phyloP scores from a whole-genome alignment of 2,113 vertebrate genomes.

The Electrona antarctica region DNA sequence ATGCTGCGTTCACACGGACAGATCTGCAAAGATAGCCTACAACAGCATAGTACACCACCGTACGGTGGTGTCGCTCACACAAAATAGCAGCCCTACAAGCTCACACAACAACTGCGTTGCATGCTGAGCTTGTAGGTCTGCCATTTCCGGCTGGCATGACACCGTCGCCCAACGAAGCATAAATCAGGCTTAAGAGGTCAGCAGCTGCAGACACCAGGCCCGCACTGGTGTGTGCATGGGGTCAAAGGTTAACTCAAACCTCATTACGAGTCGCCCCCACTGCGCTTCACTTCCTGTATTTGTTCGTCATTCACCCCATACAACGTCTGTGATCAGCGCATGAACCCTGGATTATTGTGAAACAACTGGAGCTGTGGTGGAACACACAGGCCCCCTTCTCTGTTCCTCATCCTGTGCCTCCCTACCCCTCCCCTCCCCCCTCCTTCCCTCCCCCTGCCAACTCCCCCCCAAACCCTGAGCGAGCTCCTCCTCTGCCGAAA shows the following conservation, averaged over 20 bases:
- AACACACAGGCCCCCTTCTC: conserved; percentile 32
- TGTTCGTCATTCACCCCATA: conserved; percentile 72
- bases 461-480: conserved; percentile 41
- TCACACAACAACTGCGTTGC: no score
- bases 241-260: conserved; percentile 74
- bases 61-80: no score
- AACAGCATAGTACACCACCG: no score
- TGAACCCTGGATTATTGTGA: conserved; percentile 72
- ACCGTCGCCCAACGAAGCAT: no score
- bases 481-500: conserved; percentile 66
- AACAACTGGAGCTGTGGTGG: conserved; percentile 61
- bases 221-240: conserved; percentile 44
- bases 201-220: conserved; percentile 61
- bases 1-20: no score
- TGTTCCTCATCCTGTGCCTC: not conserved
- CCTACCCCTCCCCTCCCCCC: conserved; percentile 45
- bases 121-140: no score
- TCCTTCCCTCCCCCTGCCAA: conserved; percentile 55
- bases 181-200: conserved; percentile 37
- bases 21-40: no score
- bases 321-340: conserved; percentile 60
- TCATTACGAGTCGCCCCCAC: conserved; percentile 62
- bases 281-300: conserved; percentile 69
- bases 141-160: no score
- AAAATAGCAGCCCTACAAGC: no score